Percentiles rank a stretch among this genome's conserved stretches.
Conservation (phyloP, 2,888 invertebrate species). For the Dolichomitus sp. region DNA sequence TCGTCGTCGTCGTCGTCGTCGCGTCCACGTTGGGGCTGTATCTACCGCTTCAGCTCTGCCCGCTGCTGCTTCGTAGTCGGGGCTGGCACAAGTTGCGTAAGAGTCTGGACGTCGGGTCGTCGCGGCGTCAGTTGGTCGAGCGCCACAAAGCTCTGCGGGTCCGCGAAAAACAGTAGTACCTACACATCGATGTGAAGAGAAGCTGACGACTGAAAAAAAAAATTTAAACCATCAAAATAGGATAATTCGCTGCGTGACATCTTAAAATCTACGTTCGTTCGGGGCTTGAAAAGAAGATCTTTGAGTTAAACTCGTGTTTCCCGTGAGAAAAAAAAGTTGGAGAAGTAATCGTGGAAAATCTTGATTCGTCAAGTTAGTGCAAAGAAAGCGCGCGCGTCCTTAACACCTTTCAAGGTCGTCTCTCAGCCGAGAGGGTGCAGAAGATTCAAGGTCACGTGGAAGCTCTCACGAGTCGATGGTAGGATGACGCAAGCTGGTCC, state of each 20-base stretch:
- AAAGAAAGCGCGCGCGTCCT: slow-evolving; percentile 23
- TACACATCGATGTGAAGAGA: slow-evolving; percentile 21
- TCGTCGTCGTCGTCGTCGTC: slow-evolving; percentile 57
- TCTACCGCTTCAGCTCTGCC: slow-evolving; percentile 47
- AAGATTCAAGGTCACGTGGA: slow-evolving; percentile 61
- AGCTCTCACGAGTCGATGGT: slow-evolving; percentile 64
- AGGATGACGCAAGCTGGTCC: slow-evolving; percentile 44
- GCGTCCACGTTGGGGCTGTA: slow-evolving; percentile 56
- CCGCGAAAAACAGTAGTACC: slow-evolving; percentile 66
- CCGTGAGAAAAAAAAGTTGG: not conserved
- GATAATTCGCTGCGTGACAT: not conserved
- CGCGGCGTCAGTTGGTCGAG: slow-evolving; percentile 80
- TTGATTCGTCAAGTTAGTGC: slow-evolving; percentile 13
- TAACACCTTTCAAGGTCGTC: slow-evolving; percentile 48
- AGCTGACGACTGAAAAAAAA: not conserved
- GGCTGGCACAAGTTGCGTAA: slow-evolving; percentile 79
- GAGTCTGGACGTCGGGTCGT: slow-evolving; percentile 80
- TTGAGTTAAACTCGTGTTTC: not conserved
- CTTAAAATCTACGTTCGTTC: slow-evolving; percentile 12
- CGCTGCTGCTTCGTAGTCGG: slow-evolving; percentile 65
- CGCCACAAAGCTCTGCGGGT: slow-evolving; percentile 77
- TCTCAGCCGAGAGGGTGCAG: slow-evolving; percentile 38
- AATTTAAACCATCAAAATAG: not conserved
- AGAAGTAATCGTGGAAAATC: slow-evolving; percentile 1
- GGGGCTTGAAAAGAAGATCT: slow-evolving; percentile 6